A percentile compares a stretch with the other conserved stretches of the same genome.
Evolutionary conservation across 2,888 invertebrate species (phyloP).

Genomic region (Chouioia cunea): DNA sequence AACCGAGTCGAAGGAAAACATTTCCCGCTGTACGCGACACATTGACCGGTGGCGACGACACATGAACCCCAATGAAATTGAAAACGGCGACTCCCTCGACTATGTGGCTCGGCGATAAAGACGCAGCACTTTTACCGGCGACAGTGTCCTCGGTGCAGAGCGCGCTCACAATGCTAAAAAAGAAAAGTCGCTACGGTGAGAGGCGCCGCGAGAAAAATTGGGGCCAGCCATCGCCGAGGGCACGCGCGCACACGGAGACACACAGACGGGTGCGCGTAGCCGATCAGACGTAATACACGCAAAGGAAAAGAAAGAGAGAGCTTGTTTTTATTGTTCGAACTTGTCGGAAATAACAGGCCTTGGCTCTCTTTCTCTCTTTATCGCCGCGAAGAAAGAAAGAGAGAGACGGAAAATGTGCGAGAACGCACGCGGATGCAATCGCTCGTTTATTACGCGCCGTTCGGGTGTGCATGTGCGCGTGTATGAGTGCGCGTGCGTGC

Average conservation of each 20-base stretch:
- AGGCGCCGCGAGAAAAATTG: conserved; percentile 42
- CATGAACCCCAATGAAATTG: conserved; percentile 10
- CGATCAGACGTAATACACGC: too few relatives aligned
- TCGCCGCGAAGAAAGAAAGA: neutral
- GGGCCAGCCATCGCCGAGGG: conserved; percentile 48
- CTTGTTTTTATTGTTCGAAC: neutral
- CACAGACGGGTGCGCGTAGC: neutral
- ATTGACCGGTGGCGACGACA: neutral
- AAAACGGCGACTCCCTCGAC: conserved; percentile 4
- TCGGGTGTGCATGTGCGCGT: neutral
- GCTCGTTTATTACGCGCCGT: conserved; percentile 15
- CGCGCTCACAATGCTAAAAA: conserved; percentile 6
- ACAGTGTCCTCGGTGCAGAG: conserved; percentile 12
- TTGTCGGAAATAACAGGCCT: conserved; percentile 33
- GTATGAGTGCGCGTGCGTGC: neutral
- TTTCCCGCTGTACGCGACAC: neutral
- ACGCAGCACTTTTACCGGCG: conserved; percentile 46
- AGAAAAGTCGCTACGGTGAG: conserved; percentile 43
- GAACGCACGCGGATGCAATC: conserved; percentile 2
- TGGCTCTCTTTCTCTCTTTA: conserved; percentile 12
- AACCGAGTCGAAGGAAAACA: neutral
- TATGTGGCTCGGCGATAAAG: too few relatives aligned
- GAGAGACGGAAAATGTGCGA: neutral
- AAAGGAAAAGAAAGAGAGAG: too few relatives aligned
- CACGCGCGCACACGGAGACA: conserved; percentile 11